Base-by-base conservation (phyloP, 2,888 invertebrate species). In the Heliconius ismenius region DNA sequence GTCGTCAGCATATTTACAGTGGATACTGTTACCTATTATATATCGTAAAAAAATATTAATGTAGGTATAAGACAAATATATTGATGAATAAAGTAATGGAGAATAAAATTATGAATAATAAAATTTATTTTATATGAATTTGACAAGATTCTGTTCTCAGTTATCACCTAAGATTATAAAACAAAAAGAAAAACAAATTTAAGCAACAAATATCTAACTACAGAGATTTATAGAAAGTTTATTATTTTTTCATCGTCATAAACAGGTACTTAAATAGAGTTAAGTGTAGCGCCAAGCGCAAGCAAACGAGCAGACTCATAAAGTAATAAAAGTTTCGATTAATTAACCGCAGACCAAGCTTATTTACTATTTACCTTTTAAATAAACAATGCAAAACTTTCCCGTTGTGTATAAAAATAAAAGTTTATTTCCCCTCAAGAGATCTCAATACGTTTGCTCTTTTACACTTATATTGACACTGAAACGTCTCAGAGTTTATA, bases 1-100 rank as follows among this genome's bases (percentile, higher is more conserved):
- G 97, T 97, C 64, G 97, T 97, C 81, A 98, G 95, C 96, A 98
- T 97, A 90, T 98, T 98, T 87, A 98, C 97, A 72, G 98, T 98
- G 73, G 98, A 97, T 74, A 98, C 98, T 68, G 98, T 98, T 85
- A 98, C 94, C 94, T 95, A 83, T 69, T 86, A 82, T 60, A 70
- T 64, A 21, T 68, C 11, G 26, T 9, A 68, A 49, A 54, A 58
- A 64, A n/a, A 49, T 24, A 26, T n/a, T 6, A 15, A 58, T 54
- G 28, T 9, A 28, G 3, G 9, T 54, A 3, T 54, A 21, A 54
- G 9, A 54, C 10, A 28, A 28, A 69, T 36, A 24, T 67, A 67
- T 39, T 32, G 32, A 32, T 24, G 21, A n/a, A 2, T 36, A 36
- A 9, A 36, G 21, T 32, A 7, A 28, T 18, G 60, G 60, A 10